Percentiles rank a stretch among this genome's conserved stretches.
Evolutionary conservation across 2,113 vertebrate species (phyloP).

Genomic region (Mesoclemmys tuberculata): DNA sequence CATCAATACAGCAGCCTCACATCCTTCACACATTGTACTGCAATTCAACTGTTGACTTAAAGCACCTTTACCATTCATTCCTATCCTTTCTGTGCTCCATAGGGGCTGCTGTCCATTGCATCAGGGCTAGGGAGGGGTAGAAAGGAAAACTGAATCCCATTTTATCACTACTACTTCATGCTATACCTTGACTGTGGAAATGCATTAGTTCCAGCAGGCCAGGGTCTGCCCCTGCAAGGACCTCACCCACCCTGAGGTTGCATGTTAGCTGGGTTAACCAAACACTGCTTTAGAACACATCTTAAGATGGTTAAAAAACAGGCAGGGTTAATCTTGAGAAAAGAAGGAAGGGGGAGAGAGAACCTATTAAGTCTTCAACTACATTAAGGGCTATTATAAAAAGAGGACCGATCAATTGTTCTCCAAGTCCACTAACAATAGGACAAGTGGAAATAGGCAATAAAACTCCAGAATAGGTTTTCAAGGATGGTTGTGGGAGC

Average conservation of each 20-base stretch:
- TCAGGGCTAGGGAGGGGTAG: too few relatives aligned
- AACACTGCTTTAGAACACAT: background rate
- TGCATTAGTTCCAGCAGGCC: too few relatives aligned
- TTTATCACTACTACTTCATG: background rate
- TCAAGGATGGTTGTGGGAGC: background rate
- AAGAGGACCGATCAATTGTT: background rate
- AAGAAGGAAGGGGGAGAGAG: background rate
- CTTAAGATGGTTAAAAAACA: too few relatives aligned
- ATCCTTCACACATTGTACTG: background rate
- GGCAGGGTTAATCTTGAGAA: background rate
- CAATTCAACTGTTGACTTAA: background rate
- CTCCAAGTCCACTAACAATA: background rate
- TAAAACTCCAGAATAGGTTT: background rate
- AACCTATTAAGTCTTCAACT: background rate
- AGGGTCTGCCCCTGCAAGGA: background rate
- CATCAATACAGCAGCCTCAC: background rate
- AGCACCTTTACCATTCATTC: background rate
- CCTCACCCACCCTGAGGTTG: background rate
- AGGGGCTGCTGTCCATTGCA: too few relatives aligned
- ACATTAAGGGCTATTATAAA: background rate
- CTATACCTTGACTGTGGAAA: background rate
- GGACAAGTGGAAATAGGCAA: background rate
- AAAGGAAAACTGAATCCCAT: background rate
- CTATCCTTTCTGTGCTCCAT: background rate
- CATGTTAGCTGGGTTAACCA: background rate